Base-by-base conservation (phyloP, 2,797 vertebrate species). In the Mallotus villosus region DNA sequence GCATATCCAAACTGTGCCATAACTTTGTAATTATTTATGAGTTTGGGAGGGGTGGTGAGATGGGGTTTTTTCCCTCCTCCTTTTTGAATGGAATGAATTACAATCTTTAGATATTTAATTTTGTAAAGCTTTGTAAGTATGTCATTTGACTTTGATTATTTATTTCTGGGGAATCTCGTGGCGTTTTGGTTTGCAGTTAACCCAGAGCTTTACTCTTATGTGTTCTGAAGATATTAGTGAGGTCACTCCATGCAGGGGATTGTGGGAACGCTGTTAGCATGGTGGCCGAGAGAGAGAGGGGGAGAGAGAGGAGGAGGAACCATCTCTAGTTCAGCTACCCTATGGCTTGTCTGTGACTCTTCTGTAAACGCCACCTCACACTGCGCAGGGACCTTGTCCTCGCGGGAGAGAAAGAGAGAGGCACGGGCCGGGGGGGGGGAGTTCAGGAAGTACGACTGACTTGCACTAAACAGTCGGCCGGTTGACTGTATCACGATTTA, bases 101-200 rank as follows among this genome's bases (percentile, higher is more conserved):
- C 85, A 90, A 89, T 90, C 51, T 87, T 85, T 80, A 91, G 65
- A 84, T 90, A 88, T 90, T 89, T 90, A 86, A 74, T 85, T 81
- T 82, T 76, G 51, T 61, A 83, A 83, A 79, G 85, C 77, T 89
- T 90, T 88, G 37, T 87, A 87, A 84, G 63, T 85, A 83, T 81
- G 83, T 86, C 86, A 85, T 86, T 27, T 84, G 71, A 84, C 82
- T 86, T 88, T 85, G 76, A 67, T 78, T 91, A 91, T 92, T 91
- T 92, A 92, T 91, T 91, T 70, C 80, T 76, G 76, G 63, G 80
- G 41, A 73, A 72, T 74, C 27, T 41, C 70, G 64, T 49, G 67
- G 74, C 68, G 74, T 83, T 62, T 63, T 63, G 71, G 73, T 75
- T 58, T 67, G 77, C 67, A 12, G 37, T 72, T 46, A 68, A 79